Percentiles rank a stretch among this genome's conserved stretches.
Evolutionary conservation across 1,140 invertebrate genomes (phyloP).

Genomic region (Drosophila miranda): DNA sequence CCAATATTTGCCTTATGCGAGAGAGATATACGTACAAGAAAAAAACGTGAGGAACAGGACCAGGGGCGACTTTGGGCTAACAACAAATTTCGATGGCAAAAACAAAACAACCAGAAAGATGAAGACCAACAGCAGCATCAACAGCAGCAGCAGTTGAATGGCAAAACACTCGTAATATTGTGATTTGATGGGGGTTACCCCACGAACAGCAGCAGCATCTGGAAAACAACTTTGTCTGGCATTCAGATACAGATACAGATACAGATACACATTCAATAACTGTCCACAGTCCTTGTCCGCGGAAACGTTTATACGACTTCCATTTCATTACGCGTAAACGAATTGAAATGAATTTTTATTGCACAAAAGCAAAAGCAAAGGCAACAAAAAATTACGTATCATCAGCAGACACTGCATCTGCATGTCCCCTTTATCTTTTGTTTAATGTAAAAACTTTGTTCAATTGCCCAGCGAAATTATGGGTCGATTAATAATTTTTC

Average conservation of each 20-base stretch:
- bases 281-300: slow-evolving; percentile 35
- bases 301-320: slow-evolving; percentile 71
- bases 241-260: slow-evolving; percentile 36
- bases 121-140: slow-evolving; percentile 30
- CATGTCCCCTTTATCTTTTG: slow-evolving; percentile 55
- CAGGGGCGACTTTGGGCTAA: slow-evolving; percentile 43
- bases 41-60: slow-evolving; percentile 17
- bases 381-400: too few relatives aligned
- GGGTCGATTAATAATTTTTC: slow-evolving; percentile 71
- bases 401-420: slow-evolving; percentile 16
- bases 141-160: slow-evolving; percentile 38
- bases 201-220: slow-evolving; percentile 44
- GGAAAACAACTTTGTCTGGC: slow-evolving; percentile 73
- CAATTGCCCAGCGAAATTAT: slow-evolving; percentile 43
- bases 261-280: slow-evolving; percentile 52
- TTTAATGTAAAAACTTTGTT: slow-evolving; percentile 80
- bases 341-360: slow-evolving; percentile 81
- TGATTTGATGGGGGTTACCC: slow-evolving; percentile 62
- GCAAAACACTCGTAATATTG: slow-evolving; percentile 72
- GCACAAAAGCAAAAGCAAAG: slow-evolving; percentile 54
- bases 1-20: slow-evolving; percentile 71
- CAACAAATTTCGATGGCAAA: slow-evolving; percentile 39
- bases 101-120: slow-evolving; percentile 30
- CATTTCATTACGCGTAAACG: slow-evolving; percentile 79
- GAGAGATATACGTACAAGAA: slow-evolving; percentile 31